phyloP scores from a whole-genome alignment of 2,113 vertebrate genomes.

The Gopherus evgoodei region DNA sequence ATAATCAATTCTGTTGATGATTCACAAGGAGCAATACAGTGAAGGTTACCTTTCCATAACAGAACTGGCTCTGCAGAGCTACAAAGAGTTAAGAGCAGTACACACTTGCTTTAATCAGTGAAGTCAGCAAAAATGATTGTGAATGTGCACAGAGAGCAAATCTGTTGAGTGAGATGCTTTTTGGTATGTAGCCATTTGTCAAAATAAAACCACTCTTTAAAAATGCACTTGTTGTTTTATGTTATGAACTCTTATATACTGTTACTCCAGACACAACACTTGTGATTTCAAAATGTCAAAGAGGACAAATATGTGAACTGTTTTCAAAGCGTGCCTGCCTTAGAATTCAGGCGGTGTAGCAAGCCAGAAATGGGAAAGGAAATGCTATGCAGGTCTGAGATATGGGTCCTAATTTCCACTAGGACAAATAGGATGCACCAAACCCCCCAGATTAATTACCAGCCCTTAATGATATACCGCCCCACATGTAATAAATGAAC shows the following conservation, averaged over 20 bases:
- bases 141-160: neutral
- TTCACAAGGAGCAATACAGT: neutral
- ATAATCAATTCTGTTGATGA: neutral
- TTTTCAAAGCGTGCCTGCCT: neutral
- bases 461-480: conserved; percentile 39
- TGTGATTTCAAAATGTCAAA: neutral
- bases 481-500: neutral
- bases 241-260: neutral
- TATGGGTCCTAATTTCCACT: conserved; percentile 16
- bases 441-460: conserved; percentile 73
- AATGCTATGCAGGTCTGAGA: neutral
- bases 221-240: neutral
- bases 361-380: neutral
- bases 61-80: neutral
- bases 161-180: neutral
- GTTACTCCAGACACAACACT: neutral
- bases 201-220: neutral
- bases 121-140: neutral
- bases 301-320: accelerated
- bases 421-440: neutral
- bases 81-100: neutral
- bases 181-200: neutral
- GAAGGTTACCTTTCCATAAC: neutral
- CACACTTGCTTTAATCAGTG: neutral
- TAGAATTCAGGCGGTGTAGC: accelerated